Evolutionary conservation across 2,113 vertebrate genomes (phyloP), one percentile per base, ranked within the genome.

Genomic region (Marcusenius ussheri): DNA sequence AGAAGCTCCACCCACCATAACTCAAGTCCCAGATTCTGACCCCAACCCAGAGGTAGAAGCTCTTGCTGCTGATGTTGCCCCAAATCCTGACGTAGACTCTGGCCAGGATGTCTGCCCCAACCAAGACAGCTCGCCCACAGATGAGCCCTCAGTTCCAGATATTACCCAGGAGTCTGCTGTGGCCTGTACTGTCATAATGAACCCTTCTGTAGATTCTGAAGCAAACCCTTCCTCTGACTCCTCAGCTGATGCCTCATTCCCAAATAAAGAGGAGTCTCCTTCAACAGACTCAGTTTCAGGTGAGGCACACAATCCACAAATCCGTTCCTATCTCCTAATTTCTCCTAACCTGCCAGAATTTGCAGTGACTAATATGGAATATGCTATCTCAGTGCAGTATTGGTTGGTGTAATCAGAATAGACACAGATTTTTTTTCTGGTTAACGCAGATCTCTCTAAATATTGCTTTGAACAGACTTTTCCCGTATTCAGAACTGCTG

Each of bases 201-300:
- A 66, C 11, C 21, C 39, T 31, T 39, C 17, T 7, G 39, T 21
- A 46, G 49, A 74, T 24, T 27, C 24, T 53, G 74, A 83, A 35
- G 2, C 21, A 42, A 39, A 80, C 10, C 80, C 77, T 56, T 11
- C 83, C 1, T 47, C 84, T 50, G 89, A 87, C 24, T 62, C 91
- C 3, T 66, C 93, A 80, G 92, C 92, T 50, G 83, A 10, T 66
- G 62, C n/a, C 5, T 39, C 35, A 7, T 3, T 7, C 35, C 58
- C 50, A 58, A 90, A 91, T 86, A 66, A 70, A 15, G 89, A 89
- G 35, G 89, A 92, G 17, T 92, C 91, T 5, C 83, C 11, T 13
- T 84, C 13, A 0, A 39, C 1, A 5, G 49, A 62, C 0, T 24
- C 88, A 42, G 19, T 42, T 11, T 91, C 7, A 91, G 31, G 87